Base-by-base conservation (phyloP, 1,140 invertebrate species). In the Paralvinella palmiformis region DNA sequence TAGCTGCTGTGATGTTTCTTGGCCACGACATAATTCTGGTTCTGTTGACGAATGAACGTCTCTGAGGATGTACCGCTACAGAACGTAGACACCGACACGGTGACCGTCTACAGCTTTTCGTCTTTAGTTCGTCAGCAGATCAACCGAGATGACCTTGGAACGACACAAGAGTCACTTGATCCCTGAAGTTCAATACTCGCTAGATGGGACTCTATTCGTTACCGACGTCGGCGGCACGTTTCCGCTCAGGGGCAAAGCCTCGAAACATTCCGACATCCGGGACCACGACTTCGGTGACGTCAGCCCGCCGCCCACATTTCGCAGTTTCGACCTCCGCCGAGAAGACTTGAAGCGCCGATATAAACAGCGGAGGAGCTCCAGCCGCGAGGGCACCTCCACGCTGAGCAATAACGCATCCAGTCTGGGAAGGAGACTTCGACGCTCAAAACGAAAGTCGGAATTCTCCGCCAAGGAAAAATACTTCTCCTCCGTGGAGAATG, bases 111-210 rank as follows among this genome's bases (percentile, higher is more conserved):
- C n/a, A n/a, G n/a, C n/a, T n/a, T n/a, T n/a, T n/a, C n/a, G n/a
- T n/a, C n/a, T n/a, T n/a, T n/a, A n/a, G n/a, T n/a, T n/a, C n/a
- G n/a, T n/a, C n/a, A n/a, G n/a, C n/a, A n/a, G n/a, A n/a, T n/a
- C n/a, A n/a, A n/a, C n/a, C n/a, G n/a, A 41, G 48, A 52, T 52
- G 48, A 52, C 48, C 3, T 29, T 52, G n/a, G 48, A 52, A 52
- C 48, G 48, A 0, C 48, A 52, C 48, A 52, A 52, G 48, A 52
- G 48, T 22, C 48, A 52, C 31, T 29, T 52, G 48, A 52, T 52
- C 48, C 48, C 48, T 10, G 48, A 52, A 13, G 48, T 52, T 6
- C 24, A 52, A 22, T 52, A 29, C 17, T 27, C 48, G 24, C 48
- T 29, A 17, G 17, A 52, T n/a, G 48, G 48, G 48, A 52, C 37